Conservation (phyloP, 2,888 invertebrate species). For the Myopa testacea region DNA sequence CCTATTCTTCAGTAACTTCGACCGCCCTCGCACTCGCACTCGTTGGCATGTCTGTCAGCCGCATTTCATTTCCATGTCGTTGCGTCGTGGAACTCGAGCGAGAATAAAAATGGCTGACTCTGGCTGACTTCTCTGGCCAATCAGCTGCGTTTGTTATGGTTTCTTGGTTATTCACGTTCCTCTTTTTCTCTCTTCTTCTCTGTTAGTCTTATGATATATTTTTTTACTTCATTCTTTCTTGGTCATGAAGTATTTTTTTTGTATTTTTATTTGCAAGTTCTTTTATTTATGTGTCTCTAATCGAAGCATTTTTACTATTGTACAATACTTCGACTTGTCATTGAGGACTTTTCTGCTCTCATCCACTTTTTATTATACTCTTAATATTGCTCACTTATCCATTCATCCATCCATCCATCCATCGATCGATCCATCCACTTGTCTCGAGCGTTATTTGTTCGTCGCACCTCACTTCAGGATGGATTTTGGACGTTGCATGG, state of each 20-base stretch:
- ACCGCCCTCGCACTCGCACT: constrained; percentile 8
- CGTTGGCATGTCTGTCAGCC: background rate
- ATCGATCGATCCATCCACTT: constrained; percentile 24
- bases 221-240: background rate
- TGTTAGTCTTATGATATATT: background rate
- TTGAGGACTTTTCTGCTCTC: constrained; percentile 20
- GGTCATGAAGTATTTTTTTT: too few relatives aligned
- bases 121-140: constrained; percentile 1
- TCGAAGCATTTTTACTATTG: background rate
- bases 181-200: background rate
- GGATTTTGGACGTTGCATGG: constrained; percentile 11
- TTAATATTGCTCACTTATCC: constrained; percentile 12
- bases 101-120: constrained; percentile 22
- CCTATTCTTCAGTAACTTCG: background rate
- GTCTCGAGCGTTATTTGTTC: constrained; percentile 20
- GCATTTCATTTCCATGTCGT: constrained; percentile 13
- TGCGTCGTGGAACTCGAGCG: background rate
- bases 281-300: background rate
- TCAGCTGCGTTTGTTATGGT: constrained; percentile 1
- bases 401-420: constrained; percentile 6
- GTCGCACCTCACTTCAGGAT: constrained; percentile 25
- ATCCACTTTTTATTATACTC: background rate
- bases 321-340: background rate
- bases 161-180: background rate
- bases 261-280: constrained; percentile 1